Evolutionary conservation across 2,888 invertebrate genomes (phyloP).

Genomic region (Hypolimnas misippus): DNA sequence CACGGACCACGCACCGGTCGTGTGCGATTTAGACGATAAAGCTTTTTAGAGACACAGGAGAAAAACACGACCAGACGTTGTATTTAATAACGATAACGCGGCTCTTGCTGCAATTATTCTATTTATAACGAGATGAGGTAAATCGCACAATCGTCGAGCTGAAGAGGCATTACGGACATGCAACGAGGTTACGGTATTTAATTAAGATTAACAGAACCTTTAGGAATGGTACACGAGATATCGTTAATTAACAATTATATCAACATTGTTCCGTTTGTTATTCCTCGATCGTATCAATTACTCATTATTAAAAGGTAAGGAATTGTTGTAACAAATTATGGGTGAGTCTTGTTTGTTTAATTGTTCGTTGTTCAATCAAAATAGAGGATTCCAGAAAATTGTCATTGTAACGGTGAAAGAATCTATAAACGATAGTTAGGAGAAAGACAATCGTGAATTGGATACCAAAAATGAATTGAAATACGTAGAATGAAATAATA

Average conservation of each 20-base stretch:
- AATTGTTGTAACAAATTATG: slow-evolving; percentile 54
- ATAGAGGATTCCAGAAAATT: slow-evolving; percentile 63
- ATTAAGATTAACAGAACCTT: slow-evolving; percentile 56
- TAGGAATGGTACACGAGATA: slow-evolving; percentile 42
- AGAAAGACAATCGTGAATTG: neutral
- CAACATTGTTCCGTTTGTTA: slow-evolving; percentile 44
- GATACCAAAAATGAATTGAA: neutral
- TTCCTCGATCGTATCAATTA: slow-evolving; percentile 51
- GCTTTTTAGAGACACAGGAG: slow-evolving; percentile 50
- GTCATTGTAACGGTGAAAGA: slow-evolving; percentile 39
- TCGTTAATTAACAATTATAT: slow-evolving; percentile 30
- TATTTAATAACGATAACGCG: slow-evolving; percentile 37
- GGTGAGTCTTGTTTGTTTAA: slow-evolving; percentile 54
- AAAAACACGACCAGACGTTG: slow-evolving; percentile 45
- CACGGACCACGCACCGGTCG: slow-evolving; percentile 64
- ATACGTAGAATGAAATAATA: slow-evolving; percentile 22
- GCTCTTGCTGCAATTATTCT: slow-evolving; percentile 28
- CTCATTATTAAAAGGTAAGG: slow-evolving; percentile 51
- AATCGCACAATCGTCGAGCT: slow-evolving; percentile 11
- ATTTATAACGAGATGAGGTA: slow-evolving; percentile 26
- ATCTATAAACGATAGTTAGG: neutral
- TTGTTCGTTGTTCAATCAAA: slow-evolving; percentile 70
- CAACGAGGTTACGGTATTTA: slow-evolving; percentile 56
- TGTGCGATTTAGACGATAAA: slow-evolving; percentile 65
- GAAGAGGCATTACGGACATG: slow-evolving; percentile 18